phyloP scores from a whole-genome alignment of 2,888 invertebrate genomes.

The Fissipunctia ypsillon region DNA sequence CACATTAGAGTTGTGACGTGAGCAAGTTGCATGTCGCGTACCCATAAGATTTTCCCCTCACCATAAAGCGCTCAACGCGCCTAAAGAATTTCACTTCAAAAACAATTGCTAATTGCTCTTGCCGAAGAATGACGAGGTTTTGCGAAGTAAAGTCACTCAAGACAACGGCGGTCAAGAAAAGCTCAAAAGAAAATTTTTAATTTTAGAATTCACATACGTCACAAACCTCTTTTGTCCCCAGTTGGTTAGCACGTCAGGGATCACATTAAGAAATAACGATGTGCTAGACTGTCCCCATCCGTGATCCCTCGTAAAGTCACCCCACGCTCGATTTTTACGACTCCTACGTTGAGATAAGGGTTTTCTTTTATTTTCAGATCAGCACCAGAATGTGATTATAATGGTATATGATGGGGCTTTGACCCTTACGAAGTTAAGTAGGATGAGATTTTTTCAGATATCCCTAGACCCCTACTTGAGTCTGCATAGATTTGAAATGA shows the following conservation, averaged over 20 bases:
- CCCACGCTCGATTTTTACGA: constrained; percentile 60
- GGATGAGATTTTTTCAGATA: background rate
- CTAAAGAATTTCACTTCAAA: too few relatives aligned
- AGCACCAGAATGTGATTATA: constrained; percentile 59
- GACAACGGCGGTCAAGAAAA: background rate
- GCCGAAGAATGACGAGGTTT: background rate
- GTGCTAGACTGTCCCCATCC: constrained; percentile 50
- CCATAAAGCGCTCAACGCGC: too few relatives aligned
- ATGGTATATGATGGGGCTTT: constrained; percentile 44
- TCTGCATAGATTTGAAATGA: too few relatives aligned
- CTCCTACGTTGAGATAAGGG: constrained; percentile 49
- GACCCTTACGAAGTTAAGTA: constrained; percentile 20
- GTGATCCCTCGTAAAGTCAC: constrained; percentile 56
- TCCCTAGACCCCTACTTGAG: too few relatives aligned
- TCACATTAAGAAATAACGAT: constrained; percentile 62
- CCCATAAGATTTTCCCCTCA: too few relatives aligned
- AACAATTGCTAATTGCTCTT: background rate
- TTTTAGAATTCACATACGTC: constrained; percentile 1
- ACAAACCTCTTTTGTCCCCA: constrained; percentile 7
- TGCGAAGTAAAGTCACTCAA: background rate
- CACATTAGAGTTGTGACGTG: too few relatives aligned
- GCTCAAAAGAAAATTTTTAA: background rate
- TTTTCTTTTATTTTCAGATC: constrained; percentile 63
- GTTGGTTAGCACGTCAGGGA: constrained; percentile 38
- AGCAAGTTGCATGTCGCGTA: too few relatives aligned